These are phyloP conservation scores for Dromas ardeola DNA, from an alignment of 2,113 vertebrate species.

Conservation along the genomic window DNA sequence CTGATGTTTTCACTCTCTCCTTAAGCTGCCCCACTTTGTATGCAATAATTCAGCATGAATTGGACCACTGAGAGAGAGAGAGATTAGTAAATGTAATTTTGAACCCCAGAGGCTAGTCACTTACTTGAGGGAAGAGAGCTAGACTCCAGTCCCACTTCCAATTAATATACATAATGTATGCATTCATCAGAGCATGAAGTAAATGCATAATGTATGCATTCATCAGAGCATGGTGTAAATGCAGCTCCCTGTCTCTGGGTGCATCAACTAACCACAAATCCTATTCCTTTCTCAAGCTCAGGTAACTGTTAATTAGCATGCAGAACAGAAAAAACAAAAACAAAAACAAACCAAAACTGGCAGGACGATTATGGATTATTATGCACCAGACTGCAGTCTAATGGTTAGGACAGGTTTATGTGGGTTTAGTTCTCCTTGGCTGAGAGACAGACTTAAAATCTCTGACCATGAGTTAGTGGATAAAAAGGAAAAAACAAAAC, in stretches of 20 bases:
- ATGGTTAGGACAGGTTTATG: background rate
- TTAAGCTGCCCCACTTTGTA: background rate
- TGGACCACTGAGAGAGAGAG: constrained; percentile 5
- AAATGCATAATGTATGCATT: background rate
- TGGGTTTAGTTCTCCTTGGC: background rate
- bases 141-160: constrained; percentile 1
- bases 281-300: background rate
- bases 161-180: constrained; percentile 2
- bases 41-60: constrained; percentile 25
- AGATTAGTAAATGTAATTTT: constrained; percentile 43
- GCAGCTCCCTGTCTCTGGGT: background rate
- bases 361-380: background rate
- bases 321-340: background rate
- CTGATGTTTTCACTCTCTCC: background rate
- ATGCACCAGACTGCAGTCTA: background rate
- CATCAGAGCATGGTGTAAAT: background rate
- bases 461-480: background rate
- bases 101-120: constrained; percentile 9
- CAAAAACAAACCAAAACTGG: background rate
- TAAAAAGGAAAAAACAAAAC: background rate
- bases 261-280: background rate
- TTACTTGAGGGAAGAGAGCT: constrained; percentile 2
- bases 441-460: background rate
- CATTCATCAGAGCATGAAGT: background rate
- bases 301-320: background rate